Base-by-base conservation (phyloP, 2,113 vertebrate species). In the Glareola pratincola region DNA sequence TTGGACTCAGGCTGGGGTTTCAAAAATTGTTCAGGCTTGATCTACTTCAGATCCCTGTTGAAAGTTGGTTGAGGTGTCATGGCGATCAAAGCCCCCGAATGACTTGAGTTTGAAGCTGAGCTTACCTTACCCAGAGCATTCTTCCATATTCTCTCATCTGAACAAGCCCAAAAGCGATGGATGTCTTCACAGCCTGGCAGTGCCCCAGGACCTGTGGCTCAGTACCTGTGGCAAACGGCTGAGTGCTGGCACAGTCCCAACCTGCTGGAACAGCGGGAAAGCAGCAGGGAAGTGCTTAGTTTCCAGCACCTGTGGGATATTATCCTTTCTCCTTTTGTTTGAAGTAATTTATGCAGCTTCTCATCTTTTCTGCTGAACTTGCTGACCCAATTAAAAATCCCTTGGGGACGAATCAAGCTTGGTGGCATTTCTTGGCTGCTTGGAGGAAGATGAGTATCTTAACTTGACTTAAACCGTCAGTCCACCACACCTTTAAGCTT, bases 291-390 rank as follows among this genome's bases (percentile, higher is more conserved):
- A 56, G 29, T 24, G 20, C 29, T 56, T 60, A 10, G 6, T 91
- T 88, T 85, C 80, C 71, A 82, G 14, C 1, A 1, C 30, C 37
- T 71, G 14, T 30, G 47, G 37, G 30, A 23, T 57, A 23, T 79
- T 75, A 72, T 19, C 27, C 41, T 84, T 85, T 90, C 67, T 92
- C 24, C n/a, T 90, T 89, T 66, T 56, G 45, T 54, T 64, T 69
- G 10, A 73, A 88, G 48, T 59, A 47, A 75, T 75, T 43, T 45
- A 12, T 72, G 30, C 39, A 53, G 32, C 73, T 86, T 86, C 73
- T n/a, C 10, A 1, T 72, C 30, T 72, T 54, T 66, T 60, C 67
- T 92, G 67, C 26, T 0, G 4, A 79, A 39, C 11, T 66, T 53
- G 15, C 45, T 75, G 34, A 74, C 39, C 7, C 41, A 50, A 14